Conservation (phyloP, 2,797 vertebrate genomes). For the Triplophysa bombifrons region DNA sequence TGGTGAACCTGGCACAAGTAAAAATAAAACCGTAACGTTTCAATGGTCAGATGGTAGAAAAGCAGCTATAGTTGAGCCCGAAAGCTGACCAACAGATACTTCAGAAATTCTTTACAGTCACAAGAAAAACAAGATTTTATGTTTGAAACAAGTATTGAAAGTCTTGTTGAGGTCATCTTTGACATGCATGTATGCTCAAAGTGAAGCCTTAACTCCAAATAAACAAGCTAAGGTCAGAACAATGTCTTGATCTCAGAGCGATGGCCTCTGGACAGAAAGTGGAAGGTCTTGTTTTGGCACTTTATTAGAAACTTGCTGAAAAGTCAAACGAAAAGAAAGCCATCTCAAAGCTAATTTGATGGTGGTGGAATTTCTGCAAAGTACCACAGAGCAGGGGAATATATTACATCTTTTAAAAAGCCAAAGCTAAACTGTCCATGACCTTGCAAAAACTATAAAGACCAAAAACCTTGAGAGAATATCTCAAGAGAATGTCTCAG, state of each 20-base stretch:
- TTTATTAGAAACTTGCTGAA: neutral
- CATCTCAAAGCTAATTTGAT: neutral
- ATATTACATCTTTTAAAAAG: neutral
- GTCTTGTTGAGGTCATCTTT: constrained; percentile 3
- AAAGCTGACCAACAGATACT: neutral
- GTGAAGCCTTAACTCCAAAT: neutral
- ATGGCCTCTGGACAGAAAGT: neutral
- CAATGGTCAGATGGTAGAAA: too few species aligned
- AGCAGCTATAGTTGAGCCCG: neutral
- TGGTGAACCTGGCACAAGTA: too few species aligned
- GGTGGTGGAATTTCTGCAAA: neutral
- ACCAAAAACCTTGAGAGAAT: neutral
- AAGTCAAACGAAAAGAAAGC: neutral
- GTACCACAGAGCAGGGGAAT: neutral
- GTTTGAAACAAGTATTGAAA: neutral
- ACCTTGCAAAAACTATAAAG: neutral
- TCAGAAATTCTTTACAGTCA: neutral
- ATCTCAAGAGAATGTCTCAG: neutral
- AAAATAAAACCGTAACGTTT: too few species aligned
- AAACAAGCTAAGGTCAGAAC: neutral
- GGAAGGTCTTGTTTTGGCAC: neutral
- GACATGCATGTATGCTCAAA: neutral
- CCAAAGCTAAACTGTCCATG: neutral
- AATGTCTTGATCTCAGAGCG: neutral
- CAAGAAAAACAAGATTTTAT: neutral